Conservation (phyloP, 2,797 vertebrate genomes). For the Chelon auratus region DNA sequence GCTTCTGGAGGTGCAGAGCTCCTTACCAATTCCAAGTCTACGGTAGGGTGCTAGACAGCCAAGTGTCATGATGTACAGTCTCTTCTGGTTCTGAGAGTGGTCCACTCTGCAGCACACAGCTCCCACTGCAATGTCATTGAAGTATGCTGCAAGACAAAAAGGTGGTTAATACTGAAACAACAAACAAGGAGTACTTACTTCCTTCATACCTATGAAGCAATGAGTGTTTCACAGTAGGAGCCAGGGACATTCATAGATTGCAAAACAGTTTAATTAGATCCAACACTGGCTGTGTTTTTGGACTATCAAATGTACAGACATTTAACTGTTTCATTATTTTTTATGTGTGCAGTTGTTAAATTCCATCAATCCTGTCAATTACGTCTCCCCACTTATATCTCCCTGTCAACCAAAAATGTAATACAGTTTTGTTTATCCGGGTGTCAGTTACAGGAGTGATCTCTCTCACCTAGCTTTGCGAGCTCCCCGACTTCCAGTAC, state of each 20-base stretch:
- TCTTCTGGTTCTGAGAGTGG: slow-evolving; percentile 99
- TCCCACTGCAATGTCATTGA: slow-evolving; percentile 99
- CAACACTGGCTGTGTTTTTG: not conserved
- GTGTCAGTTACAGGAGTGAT: not conserved
- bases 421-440: not conserved
- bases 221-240: not conserved
- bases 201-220: not conserved
- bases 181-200: not conserved
- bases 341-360: too few relatives aligned
- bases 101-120: slow-evolving; percentile 99
- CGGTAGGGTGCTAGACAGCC: slow-evolving; percentile 99
- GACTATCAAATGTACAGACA: not conserved
- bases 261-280: not conserved
- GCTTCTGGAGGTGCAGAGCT: not conserved
- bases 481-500: slow-evolving; percentile 99
- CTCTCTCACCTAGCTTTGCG: slow-evolving; percentile 94
- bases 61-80: slow-evolving; percentile 99
- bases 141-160: slow-evolving; percentile 89
- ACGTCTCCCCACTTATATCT: not conserved
- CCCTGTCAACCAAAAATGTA: not conserved
- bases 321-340: not conserved
- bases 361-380: too few relatives aligned
- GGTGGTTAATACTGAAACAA: not conserved
- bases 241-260: not conserved
- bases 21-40: slow-evolving; percentile 98